Percentiles rank a stretch among this genome's conserved stretches.
These are phyloP conservation scores for Cyrtonyx montezumae DNA, from an alignment of 2,113 vertebrate genomes.

Conservation along the genomic window DNA sequence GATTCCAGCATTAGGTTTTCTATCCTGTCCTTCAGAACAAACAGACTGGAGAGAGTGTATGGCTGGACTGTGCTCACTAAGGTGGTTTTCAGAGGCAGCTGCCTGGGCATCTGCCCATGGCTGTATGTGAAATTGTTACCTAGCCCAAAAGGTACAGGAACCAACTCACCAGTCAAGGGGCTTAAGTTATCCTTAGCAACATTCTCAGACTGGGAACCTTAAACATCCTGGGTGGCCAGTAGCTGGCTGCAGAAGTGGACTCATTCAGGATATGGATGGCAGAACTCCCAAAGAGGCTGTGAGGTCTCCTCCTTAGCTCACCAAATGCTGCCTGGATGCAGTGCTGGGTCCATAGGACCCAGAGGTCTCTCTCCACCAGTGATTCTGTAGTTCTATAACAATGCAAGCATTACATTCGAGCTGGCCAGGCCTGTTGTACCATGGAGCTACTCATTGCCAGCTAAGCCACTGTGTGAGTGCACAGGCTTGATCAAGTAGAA, in stretches of 20 bases:
- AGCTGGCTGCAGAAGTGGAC: not conserved
- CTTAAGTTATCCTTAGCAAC: not conserved
- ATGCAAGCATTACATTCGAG: not conserved
- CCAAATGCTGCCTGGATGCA: not conserved
- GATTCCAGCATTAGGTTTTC: not conserved
- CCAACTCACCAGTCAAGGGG: not conserved
- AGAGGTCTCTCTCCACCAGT: not conserved
- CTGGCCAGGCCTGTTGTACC: not conserved
- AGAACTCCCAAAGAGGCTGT: not conserved
- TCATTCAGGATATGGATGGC: not conserved
- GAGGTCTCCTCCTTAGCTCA: not conserved
- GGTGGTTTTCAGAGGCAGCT: not conserved
- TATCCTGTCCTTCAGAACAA: not conserved
- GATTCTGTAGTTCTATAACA: not conserved
- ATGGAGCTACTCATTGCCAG: accelerated
- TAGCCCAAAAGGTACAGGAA: not conserved
- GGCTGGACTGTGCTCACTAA: not conserved
- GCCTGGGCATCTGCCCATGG: not conserved
- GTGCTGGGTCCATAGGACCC: not conserved
- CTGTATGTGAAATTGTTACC: not conserved
- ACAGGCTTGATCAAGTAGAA: not conserved
- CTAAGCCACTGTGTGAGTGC: accelerated
- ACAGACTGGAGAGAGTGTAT: not conserved
- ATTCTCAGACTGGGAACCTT: not conserved
- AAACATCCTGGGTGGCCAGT: not conserved